Conservation (phyloP, 2,888 invertebrate genomes). For the Encarsia formosa region DNA sequence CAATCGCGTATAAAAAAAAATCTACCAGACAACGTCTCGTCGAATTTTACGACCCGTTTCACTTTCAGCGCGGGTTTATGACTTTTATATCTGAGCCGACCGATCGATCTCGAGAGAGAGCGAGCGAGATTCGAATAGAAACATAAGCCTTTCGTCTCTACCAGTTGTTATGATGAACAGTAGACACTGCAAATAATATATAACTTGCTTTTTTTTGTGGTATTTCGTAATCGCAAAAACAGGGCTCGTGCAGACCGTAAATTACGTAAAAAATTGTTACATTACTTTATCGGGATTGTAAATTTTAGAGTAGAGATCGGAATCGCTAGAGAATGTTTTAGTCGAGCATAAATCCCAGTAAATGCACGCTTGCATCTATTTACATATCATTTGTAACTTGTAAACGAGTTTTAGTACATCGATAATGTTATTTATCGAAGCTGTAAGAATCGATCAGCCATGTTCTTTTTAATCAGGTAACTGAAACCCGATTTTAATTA, state of each 20-base stretch:
- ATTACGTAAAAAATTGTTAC: no score
- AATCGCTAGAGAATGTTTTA: no score
- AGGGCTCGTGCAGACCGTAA: no score
- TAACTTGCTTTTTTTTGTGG: no score
- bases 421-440: no score
- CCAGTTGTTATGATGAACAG: neutral
- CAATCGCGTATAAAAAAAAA: neutral
- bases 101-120: constrained; percentile 3
- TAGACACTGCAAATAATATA: no score
- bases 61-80: constrained; percentile 10
- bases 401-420: no score
- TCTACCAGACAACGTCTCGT: neutral
- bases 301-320: no score
- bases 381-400: constrained; percentile 16
- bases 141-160: constrained; percentile 10
- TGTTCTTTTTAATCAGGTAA: neutral
- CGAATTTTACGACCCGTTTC: constrained; percentile 4
- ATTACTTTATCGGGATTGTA: no score
- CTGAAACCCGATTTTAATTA: constrained; percentile 3
- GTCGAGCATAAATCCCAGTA: constrained; percentile 17
- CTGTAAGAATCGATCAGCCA: no score
- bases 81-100: constrained; percentile 1
- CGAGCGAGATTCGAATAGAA: constrained; percentile 11
- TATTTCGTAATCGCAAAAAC: no score
- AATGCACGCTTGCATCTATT: constrained; percentile 14